Conservation (phyloP, 92 coral and sea anemone species). For the Diadumene lineata region DNA sequence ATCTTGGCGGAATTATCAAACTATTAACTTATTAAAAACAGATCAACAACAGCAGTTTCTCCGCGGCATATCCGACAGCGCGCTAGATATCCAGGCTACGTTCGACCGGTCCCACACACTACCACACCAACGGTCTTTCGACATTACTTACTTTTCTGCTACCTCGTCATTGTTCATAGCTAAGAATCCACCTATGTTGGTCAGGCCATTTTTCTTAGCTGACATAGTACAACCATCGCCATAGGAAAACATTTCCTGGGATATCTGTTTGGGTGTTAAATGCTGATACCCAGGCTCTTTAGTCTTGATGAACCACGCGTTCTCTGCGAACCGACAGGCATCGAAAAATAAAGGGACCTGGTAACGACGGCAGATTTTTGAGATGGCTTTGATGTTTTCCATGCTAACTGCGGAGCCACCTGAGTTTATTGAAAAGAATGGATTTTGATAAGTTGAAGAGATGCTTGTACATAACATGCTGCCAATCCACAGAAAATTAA, state of each 20-base stretch:
- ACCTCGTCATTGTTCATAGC: constrained; percentile 61
- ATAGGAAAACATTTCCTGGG: constrained; percentile 58
- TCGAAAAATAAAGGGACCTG: constrained; percentile 65
- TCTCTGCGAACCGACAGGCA: constrained; percentile 85
- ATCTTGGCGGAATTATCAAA: too few species aligned
- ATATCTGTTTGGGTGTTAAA: constrained; percentile 59
- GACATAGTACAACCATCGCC: constrained; percentile 84
- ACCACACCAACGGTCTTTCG: too few species aligned
- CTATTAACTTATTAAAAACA: too few species aligned
- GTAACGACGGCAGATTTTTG: constrained; percentile 60
- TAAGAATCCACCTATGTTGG: constrained; percentile 74
- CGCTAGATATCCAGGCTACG: too few species aligned
- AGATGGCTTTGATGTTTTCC: constrained; percentile 73
- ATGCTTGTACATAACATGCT: too few species aligned
- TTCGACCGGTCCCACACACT: too few species aligned
- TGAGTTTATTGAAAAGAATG: not conserved
- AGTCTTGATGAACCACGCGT: constrained; percentile 78
- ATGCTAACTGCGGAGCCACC: constrained; percentile 77
- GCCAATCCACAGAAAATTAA: too few species aligned
- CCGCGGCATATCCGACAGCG: too few species aligned
- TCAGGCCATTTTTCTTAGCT: constrained; percentile 74
- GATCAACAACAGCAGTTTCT: too few species aligned
- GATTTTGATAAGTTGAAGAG: too few species aligned
- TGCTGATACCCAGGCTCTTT: constrained; percentile 64
- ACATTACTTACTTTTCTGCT: constrained; percentile 58